Evolutionary conservation across 2,888 invertebrate genomes (phyloP), one percentile per base, ranked within the genome.

Genomic region (Euclidia mi): DNA sequence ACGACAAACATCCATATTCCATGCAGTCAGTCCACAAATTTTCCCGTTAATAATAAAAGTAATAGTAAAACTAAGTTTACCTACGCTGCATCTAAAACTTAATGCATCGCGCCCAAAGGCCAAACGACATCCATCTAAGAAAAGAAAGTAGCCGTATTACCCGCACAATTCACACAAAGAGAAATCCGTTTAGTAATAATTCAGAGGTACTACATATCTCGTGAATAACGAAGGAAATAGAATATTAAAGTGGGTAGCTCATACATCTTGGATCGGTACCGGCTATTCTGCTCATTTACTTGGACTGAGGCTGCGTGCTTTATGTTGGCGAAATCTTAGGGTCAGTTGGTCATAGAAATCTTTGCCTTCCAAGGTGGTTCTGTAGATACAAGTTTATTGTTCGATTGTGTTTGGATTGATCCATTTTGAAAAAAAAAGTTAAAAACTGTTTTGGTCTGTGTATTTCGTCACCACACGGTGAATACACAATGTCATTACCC

Each of bases 171-270:
- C 79, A 76, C 69, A 66, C 78, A 78, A 78, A 72, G 78, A 79
- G 65, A 70, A 76, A 71, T 72, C 71, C 79, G 63, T 71, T 67
- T 66, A 76, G 80, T 84, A 87, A 88, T 90, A 88, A 90, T 85
- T 89, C 80, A 89, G 69, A 20, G 64, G 64, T 71, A 81, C 81
- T 83, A 85, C 81, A 86, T 83, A 85, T 84, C 82, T 85, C 79
- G 77, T 61, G 65, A 71, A 65, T 76, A 56, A 49, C 78, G 76
- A 77, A 78, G 84, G 81, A 88, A 91, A 91, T 91, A 86, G 91
- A 92, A 92, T 92, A 89, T 86, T 87, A 80, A 82, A 91, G 87
- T 77, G 81, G 79, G 82, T 69, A 70, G n/a, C 87, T 89, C 91
- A 89, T 91, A 90, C 87, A 89, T 91, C 87, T 89, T 88, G 81